Conservation (phyloP, 1,140 invertebrate species). For the Vanessa atalanta region DNA sequence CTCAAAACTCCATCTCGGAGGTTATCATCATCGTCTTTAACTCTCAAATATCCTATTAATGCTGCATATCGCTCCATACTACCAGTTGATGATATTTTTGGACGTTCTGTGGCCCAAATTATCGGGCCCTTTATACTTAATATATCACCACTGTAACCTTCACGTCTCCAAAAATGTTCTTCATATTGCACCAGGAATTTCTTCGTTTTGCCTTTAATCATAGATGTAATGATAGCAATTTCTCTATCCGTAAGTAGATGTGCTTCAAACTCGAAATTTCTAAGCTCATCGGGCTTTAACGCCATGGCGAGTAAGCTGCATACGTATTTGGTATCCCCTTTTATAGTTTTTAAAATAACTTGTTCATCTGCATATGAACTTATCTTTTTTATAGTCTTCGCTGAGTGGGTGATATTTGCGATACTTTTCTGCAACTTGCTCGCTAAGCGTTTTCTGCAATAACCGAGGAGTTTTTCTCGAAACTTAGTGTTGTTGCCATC, state of each 20-base stretch:
- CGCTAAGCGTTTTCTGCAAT: slow-evolving; percentile 59
- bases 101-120: slow-evolving; percentile 69
- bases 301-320: slow-evolving; percentile 72
- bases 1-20: slow-evolving; percentile 57
- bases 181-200: slow-evolving; percentile 66
- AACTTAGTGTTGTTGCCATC: slow-evolving; percentile 66
- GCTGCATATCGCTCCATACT: slow-evolving; percentile 49
- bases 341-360: slow-evolving; percentile 66
- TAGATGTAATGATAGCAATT: slow-evolving; percentile 40
- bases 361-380: slow-evolving; percentile 60
- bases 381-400: slow-evolving; percentile 64
- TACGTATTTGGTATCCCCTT: slow-evolving; percentile 66
- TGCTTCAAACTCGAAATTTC: slow-evolving; percentile 57
- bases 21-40: slow-evolving; percentile 41
- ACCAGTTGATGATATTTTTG: slow-evolving; percentile 53
- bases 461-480: slow-evolving; percentile 67
- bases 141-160: slow-evolving; percentile 71
- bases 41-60: slow-evolving; percentile 62
- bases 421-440: slow-evolving; percentile 60
- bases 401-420: slow-evolving; percentile 56
- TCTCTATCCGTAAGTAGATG: slow-evolving; percentile 50
- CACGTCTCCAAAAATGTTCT: slow-evolving; percentile 57
- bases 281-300: slow-evolving; percentile 61
- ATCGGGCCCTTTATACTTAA: slow-evolving; percentile 68
- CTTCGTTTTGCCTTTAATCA: slow-evolving; percentile 55